These are phyloP conservation scores for Sesia apiformis DNA, from an alignment of 2,888 invertebrate genomes.

Conservation along the genomic window DNA sequence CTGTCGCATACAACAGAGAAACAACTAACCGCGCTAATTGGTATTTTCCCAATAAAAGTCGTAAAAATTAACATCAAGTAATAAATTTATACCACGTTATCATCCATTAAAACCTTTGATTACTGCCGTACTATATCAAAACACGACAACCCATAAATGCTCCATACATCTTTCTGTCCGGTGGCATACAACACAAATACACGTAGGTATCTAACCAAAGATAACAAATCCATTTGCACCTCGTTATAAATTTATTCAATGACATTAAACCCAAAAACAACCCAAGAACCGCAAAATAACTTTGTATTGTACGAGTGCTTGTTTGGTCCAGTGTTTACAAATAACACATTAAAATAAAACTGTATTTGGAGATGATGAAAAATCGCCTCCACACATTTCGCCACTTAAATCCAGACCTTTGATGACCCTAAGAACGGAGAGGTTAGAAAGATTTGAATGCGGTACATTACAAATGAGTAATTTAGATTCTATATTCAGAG, in stretches of 20 bases:
- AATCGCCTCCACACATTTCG: slow-evolving; percentile 13
- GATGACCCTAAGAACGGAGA: slow-evolving; percentile 1
- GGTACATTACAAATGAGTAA: too few relatives aligned
- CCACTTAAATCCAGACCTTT: slow-evolving; percentile 9
- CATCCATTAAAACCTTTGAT: neutral
- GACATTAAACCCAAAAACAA: too few relatives aligned
- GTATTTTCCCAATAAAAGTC: too few relatives aligned
- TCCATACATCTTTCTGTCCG: slow-evolving; percentile 8
- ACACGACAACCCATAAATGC: slow-evolving; percentile 5
- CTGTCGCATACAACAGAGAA: too few relatives aligned
- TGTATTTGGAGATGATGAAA: slow-evolving; percentile 12
- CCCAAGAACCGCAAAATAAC: too few relatives aligned
- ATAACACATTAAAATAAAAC: slow-evolving; percentile 8
- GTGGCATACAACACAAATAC: slow-evolving; percentile 7
- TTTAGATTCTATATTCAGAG: too few relatives aligned
- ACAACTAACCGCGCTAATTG: too few relatives aligned
- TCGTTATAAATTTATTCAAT: too few relatives aligned
- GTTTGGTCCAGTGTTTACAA: neutral
- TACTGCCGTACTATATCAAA: slow-evolving; percentile 2
- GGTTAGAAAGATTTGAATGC: neutral
- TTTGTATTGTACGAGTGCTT: too few relatives aligned
- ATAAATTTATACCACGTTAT: neutral
- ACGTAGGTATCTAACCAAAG: neutral
- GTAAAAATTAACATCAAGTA: neutral
- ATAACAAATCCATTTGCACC: neutral